A percentile compares a stretch with the other conserved stretches of the same genome.
These are phyloP conservation scores for Leucoptera coffeella DNA, from an alignment of 2,888 invertebrate genomes.

Conservation along the genomic window DNA sequence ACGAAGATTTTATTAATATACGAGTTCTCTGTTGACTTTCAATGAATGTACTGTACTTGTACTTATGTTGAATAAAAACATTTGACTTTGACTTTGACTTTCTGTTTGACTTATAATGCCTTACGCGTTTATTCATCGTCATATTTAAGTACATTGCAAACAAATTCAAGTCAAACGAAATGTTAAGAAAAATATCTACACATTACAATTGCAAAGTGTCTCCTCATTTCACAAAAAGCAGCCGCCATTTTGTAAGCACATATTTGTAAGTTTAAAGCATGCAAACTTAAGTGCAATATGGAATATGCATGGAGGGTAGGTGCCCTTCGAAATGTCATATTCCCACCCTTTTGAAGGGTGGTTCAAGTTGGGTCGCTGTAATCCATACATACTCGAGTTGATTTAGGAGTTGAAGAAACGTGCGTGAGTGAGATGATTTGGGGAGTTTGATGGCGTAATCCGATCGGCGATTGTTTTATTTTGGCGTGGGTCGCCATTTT, in stretches of 20 bases:
- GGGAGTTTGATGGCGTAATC: conserved; percentile 9
- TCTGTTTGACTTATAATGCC: no score
- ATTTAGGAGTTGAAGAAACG: conserved; percentile 32
- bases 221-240: neutral
- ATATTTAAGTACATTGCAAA: no score
- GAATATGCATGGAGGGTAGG: neutral
- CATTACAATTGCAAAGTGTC: neutral
- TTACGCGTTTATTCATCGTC: no score
- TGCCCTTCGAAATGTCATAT: conserved; percentile 9
- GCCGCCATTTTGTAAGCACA: neutral
- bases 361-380: conserved; percentile 29
- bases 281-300: no score
- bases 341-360: conserved; percentile 22
- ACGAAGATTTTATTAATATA: no score
- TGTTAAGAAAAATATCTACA: neutral
- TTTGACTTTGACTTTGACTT: no score
- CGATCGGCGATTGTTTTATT: conserved; percentile 15
- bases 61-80: no score
- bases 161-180: no score
- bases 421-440: conserved; percentile 17
- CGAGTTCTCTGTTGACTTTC: no score
- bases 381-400: conserved; percentile 40
- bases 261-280: no score
- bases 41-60: no score
- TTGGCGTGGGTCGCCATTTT: conserved; percentile 7